phyloP scores from a whole-genome alignment of 1,140 invertebrate genomes.

The Bombus fervidus region DNA sequence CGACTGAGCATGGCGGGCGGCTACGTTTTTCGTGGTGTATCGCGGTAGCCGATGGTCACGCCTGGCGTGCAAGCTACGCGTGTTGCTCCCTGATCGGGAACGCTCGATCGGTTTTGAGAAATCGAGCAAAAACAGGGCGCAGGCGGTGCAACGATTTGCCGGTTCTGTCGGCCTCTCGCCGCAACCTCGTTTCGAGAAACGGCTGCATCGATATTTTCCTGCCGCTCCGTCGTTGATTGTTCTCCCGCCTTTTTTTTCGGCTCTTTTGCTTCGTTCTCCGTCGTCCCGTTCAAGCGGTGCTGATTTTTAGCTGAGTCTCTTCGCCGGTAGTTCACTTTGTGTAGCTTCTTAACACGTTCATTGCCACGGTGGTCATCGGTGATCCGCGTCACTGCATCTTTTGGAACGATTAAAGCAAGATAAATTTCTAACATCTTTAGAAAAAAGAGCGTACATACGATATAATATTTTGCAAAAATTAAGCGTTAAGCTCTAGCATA shows the following conservation, averaged over 20 bases:
- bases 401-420: too few relatives aligned
- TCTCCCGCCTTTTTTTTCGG: conserved; percentile 3
- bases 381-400: too few relatives aligned
- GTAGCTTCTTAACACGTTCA: neutral
- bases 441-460: too few relatives aligned
- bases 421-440: too few relatives aligned
- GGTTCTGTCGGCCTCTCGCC: conserved; percentile 37
- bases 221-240: neutral
- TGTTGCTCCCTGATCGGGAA: conserved; percentile 67
- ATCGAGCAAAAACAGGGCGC: conserved; percentile 64
- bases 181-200: conserved; percentile 51
- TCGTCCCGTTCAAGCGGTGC: neutral
- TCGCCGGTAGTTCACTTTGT: neutral
- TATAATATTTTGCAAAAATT: too few relatives aligned
- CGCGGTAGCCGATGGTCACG: conserved; percentile 75
- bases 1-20: conserved; percentile 68
- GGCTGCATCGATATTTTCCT: conserved; percentile 41
- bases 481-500: too few relatives aligned
- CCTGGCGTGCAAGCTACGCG: conserved; percentile 69
- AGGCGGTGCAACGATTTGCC: conserved; percentile 62
- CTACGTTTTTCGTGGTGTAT: conserved; percentile 73
- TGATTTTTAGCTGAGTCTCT: neutral
- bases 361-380: too few relatives aligned
- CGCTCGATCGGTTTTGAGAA: conserved; percentile 72
- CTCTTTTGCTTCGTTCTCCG: neutral